Conservation (phyloP, 2,797 vertebrate species). For the Platalea minor region DNA sequence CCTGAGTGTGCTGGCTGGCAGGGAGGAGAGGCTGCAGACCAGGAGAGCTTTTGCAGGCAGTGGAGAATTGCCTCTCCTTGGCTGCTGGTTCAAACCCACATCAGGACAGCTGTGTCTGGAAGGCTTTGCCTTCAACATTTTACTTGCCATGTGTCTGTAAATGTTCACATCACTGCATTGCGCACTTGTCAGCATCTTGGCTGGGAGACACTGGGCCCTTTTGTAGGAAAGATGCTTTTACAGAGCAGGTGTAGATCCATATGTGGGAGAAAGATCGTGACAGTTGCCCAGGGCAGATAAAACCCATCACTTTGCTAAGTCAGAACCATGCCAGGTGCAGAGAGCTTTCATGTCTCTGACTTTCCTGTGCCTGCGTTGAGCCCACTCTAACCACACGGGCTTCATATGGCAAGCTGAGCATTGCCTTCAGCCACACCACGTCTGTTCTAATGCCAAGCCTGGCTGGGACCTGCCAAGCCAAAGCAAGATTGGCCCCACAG, state of each 20-base stretch:
- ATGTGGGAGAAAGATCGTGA: neutral
- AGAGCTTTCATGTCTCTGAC: neutral
- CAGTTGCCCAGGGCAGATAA: neutral
- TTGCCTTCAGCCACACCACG: neutral
- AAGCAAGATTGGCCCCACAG: neutral
- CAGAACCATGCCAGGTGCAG: neutral
- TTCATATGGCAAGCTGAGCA: accelerated
- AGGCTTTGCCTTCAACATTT: neutral
- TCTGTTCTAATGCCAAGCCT: neutral
- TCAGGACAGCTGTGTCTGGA: neutral
- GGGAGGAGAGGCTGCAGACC: neutral
- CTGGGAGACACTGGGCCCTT: neutral
- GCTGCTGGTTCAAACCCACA: neutral
- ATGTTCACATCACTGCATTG: neutral
- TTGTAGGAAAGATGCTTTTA: neutral
- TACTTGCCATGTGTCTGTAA: neutral
- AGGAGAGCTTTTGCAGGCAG: neutral
- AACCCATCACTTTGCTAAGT: neutral
- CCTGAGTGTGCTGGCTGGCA: neutral
- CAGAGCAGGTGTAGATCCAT: neutral
- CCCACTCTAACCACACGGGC: accelerated
- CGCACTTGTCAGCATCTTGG: neutral
- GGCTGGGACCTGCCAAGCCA: neutral
- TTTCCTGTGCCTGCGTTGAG: accelerated
- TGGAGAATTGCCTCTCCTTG: neutral